Evolutionary conservation across 2,797 vertebrate species (phyloP).

Genomic region (Lepus townsendii): DNA sequence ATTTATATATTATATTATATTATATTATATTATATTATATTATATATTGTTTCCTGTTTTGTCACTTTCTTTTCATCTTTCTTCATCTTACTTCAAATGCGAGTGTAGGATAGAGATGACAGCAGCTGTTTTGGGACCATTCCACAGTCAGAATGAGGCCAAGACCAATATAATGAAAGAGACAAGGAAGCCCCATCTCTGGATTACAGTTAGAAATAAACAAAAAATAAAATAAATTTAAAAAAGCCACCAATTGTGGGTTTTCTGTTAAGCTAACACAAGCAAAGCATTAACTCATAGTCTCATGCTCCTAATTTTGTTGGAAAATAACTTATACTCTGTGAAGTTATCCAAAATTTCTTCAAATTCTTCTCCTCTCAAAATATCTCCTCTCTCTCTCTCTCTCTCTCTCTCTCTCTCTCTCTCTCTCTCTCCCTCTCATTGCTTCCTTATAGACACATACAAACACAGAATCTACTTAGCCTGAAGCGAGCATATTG

Average conservation of each 20-base stretch:
- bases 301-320: neutral
- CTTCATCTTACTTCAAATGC: neutral
- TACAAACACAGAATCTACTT: neutral
- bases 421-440: neutral
- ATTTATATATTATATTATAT: no score
- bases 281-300: neutral
- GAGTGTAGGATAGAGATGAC: neutral
- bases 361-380: neutral
- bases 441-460: neutral
- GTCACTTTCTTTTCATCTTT: neutral
- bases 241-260: neutral
- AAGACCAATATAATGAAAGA: neutral
- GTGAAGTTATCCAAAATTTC: neutral
- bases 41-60: neutral
- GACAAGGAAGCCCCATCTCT: neutral
- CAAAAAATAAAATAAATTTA: neutral
- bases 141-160: neutral
- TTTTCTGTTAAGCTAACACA: slow-evolving; percentile 32
- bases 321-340: neutral
- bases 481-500: neutral
- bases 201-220: neutral
- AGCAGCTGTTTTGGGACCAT: neutral
- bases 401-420: neutral
- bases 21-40: no score
- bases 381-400: no score